A percentile compares a stretch with the other conserved stretches of the same genome.
Conservation (phyloP, 2,888 invertebrate genomes). For the Trichacis sp. region DNA sequence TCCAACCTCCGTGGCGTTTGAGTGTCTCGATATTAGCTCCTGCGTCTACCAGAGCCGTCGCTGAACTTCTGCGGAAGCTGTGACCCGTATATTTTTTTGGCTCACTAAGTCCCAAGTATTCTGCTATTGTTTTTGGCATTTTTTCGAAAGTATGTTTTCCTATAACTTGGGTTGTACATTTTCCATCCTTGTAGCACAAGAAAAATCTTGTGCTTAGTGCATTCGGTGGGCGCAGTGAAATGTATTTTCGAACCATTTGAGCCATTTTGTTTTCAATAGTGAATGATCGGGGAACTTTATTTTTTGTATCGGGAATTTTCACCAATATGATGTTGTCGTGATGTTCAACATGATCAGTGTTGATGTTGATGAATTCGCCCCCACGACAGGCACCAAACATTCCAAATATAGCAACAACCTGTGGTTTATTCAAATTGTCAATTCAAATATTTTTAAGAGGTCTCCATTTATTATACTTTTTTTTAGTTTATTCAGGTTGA, state of each 20-base stretch:
- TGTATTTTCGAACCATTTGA: constrained; percentile 1
- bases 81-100: background rate
- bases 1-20: constrained; percentile 4
- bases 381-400: background rate
- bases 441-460: background rate
- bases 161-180: background rate
- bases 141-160: constrained; percentile 5
- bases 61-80: background rate
- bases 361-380: constrained; percentile 2
- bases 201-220: background rate
- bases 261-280: background rate
- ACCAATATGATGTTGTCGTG: background rate
- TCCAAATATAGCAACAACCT: constrained; percentile 5
- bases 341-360: constrained; percentile 2
- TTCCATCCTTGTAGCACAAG: background rate
- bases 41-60: background rate
- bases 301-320: constrained; percentile 8
- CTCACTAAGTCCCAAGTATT: background rate
- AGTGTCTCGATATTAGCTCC: background rate
- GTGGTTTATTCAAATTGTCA: background rate
- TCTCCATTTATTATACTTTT: too few species aligned
- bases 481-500: too few species aligned
- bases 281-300: constrained; percentile 3
- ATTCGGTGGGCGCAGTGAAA: background rate
- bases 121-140: constrained; percentile 3